Conservation (phyloP, 92 coral and sea anemone genomes). For the Zoanthus sociatus region DNA sequence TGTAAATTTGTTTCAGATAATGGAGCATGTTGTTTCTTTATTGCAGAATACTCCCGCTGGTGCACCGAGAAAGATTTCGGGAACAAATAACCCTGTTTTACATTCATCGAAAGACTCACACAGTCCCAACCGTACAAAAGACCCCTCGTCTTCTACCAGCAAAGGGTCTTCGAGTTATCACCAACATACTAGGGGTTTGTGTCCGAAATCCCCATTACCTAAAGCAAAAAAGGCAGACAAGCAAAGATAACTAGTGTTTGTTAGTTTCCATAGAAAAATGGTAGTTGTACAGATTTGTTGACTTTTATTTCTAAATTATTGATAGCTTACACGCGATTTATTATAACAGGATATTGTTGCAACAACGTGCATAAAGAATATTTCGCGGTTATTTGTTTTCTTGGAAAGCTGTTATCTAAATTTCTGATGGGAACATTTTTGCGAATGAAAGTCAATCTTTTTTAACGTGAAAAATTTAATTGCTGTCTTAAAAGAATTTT, state of each 20-base stretch:
- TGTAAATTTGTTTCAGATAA: not conserved
- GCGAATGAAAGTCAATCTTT: too few species aligned
- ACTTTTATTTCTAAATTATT: slow-evolving; percentile 40
- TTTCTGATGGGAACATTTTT: too few species aligned
- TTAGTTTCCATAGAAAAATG: slow-evolving; percentile 7
- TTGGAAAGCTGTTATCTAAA: too few species aligned
- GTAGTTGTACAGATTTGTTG: not conserved
- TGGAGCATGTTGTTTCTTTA: not conserved
- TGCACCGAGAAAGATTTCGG: not conserved
- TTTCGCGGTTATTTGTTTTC: too few species aligned
- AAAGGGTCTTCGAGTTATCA: slow-evolving; percentile 5
- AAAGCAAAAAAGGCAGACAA: slow-evolving; percentile 35
- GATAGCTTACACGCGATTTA: not conserved
- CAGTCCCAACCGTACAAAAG: not conserved
- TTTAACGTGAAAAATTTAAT: too few species aligned
- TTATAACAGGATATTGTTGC: too few species aligned
- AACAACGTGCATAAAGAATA: too few species aligned
- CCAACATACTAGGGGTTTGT: slow-evolving; percentile 29
- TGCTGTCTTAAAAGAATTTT: too few species aligned
- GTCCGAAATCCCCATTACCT: not conserved
- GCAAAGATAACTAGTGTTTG: slow-evolving; percentile 32
- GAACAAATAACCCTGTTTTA: not conserved
- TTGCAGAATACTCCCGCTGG: not conserved
- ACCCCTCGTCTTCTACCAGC: slow-evolving; percentile 15
- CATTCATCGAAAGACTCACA: slow-evolving; percentile 10